Base-by-base conservation (phyloP, 2,888 invertebrate genomes). In the Volucella inflata region DNA sequence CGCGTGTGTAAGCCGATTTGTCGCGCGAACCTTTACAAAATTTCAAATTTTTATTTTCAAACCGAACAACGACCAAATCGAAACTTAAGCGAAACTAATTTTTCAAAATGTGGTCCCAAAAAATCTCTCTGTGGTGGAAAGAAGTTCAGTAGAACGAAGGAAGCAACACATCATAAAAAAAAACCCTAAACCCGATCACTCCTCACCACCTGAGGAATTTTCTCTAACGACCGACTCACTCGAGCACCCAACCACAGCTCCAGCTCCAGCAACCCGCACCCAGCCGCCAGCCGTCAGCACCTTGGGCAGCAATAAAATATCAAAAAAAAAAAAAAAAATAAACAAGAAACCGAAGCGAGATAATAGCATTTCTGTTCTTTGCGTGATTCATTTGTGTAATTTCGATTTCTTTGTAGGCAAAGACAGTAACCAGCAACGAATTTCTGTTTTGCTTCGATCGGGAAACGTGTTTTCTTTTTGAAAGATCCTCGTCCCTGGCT, bases 1-100 rank as follows among this genome's bases (percentile, higher is more conserved):
- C 85, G 88, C 87, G 88, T 87, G 79, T 85, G 83, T 88, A 75
- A 57, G 21, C 74, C 55, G 70, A 40, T 79, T 59, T 72, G 65
- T 76, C 71, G 76, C 75, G 81, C 59, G 79, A 76, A 74, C 65
- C 59, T 76, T 84, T 59, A 64, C 57, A 65, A 62, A 70, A 79
- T 75, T 40, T 44, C 36, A 62, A 64, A 70, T 16, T 64, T 62
- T 65, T 40, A 55, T 64, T 82, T 42, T 51, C 68, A 14, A 64
- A 68, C 51, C 60, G 30, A 82, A 81, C 14, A 46, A 51, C 62
- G 59, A 74, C 74, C 48, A 84, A 79, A 74, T 40, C 51, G 62
- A 59, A 65, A 21, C 40, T 36, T 2, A 16, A 71, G 55, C 60
- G 42, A 65, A 65, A 65, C 36, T 30, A 62, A 48, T 53, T 70